Evolutionary conservation across 2,888 invertebrate species (phyloP).

Genomic region (Eilema griseolum): DNA sequence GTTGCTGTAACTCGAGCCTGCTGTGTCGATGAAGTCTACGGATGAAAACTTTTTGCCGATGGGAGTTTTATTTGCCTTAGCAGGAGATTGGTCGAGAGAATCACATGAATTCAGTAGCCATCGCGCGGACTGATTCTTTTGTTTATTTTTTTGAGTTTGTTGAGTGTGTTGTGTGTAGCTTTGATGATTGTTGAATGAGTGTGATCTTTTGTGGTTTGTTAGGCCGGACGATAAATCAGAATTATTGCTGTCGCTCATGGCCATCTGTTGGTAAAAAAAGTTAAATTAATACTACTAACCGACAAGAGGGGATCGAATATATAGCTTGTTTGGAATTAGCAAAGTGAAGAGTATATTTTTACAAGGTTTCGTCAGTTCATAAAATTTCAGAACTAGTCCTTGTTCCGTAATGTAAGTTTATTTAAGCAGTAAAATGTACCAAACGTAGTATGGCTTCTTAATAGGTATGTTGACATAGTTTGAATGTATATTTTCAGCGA

Average conservation of each 20-base stretch:
- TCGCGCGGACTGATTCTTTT: constrained; percentile 87
- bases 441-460: constrained; percentile 12
- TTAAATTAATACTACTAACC: constrained; percentile 21
- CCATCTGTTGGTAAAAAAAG: constrained; percentile 85
- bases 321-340: constrained; percentile 23
- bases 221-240: constrained; percentile 82
- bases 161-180: constrained; percentile 89
- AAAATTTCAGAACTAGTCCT: constrained; percentile 56
- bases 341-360: constrained; percentile 31
- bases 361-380: constrained; percentile 46
- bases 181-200: constrained; percentile 90
- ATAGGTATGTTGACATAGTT: background rate
- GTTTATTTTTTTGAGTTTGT: constrained; percentile 88
- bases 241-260: constrained; percentile 87
- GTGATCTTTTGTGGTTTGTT: constrained; percentile 90
- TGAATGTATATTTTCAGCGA: background rate
- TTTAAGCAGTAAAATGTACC: constrained; percentile 54
- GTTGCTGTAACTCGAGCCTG: constrained; percentile 85
- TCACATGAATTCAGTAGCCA: constrained; percentile 85
- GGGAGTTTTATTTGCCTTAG: constrained; percentile 80
- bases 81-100: constrained; percentile 81
- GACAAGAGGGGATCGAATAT: constrained; percentile 5
- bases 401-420: constrained; percentile 57
- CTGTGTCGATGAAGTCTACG: constrained; percentile 84
- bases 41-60: constrained; percentile 88